These are phyloP conservation scores for Nematopogon swammerdamellus DNA, from an alignment of 2,888 invertebrate genomes.

Conservation along the genomic window DNA sequence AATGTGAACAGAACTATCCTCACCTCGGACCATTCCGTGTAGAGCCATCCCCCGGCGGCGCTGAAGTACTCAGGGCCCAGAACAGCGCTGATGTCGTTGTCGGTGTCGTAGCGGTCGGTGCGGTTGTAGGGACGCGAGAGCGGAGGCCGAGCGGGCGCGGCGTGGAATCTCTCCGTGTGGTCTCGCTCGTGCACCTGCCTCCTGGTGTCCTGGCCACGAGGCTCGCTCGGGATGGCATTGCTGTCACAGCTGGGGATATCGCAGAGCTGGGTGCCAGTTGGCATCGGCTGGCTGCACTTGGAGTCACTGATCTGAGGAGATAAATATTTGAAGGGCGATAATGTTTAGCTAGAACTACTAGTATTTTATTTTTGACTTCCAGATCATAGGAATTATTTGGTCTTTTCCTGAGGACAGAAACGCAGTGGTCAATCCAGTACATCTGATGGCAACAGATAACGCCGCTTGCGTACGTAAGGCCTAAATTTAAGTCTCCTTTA, in stretches of 20 bases:
- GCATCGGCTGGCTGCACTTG: constrained; percentile 47
- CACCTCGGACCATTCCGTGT: constrained; percentile 60
- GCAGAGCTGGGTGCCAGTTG: constrained; percentile 36
- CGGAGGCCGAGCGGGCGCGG: constrained; percentile 36
- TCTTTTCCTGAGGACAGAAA: no score
- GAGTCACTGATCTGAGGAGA: constrained; percentile 41
- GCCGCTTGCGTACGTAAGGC: no score
- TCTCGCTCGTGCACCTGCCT: constrained; percentile 40
- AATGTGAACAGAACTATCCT: no score
- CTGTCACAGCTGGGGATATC: constrained; percentile 45
- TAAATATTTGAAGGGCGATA: background rate
- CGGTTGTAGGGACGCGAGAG: constrained; percentile 13
- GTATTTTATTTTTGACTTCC: no score
- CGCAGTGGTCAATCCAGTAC: no score
- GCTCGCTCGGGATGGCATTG: constrained; percentile 22
- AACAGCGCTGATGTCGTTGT: constrained; percentile 27
- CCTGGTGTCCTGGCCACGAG: constrained; percentile 35
- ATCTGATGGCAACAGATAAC: no score
- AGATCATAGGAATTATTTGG: no score
- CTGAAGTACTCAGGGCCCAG: constrained; percentile 33
- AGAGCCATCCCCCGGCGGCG: constrained; percentile 52
- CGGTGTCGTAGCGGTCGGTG: constrained; percentile 20
- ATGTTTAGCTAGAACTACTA: no score
- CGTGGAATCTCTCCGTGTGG: constrained; percentile 35
- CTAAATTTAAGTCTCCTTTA: no score